These are phyloP conservation scores for Gymnoscelis rufifasciata DNA, from an alignment of 2,888 invertebrate species.

Conservation along the genomic window DNA sequence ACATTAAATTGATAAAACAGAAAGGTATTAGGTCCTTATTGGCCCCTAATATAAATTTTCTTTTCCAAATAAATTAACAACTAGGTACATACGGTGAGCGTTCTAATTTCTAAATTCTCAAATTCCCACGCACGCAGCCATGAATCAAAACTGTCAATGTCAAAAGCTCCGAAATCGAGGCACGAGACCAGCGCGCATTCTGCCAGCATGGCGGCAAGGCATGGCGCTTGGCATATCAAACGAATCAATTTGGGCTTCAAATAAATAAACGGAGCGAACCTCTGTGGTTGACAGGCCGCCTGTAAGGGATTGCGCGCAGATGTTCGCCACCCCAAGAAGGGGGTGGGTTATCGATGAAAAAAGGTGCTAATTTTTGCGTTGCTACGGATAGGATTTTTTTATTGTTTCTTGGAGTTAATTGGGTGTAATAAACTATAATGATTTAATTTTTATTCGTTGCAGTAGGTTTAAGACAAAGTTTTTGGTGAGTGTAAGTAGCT, in stretches of 20 bases:
- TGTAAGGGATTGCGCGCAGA: conserved; percentile 65
- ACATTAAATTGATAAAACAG: too few species aligned
- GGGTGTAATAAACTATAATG: too few species aligned
- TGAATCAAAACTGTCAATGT: conserved; percentile 15
- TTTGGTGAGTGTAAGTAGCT: too few species aligned
- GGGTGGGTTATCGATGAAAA: conserved; percentile 42
- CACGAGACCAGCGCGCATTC: conserved; percentile 8
- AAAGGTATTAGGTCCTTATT: too few species aligned
- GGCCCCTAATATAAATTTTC: too few species aligned
- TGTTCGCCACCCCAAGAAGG: conserved; percentile 39
- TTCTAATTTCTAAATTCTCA: background rate
- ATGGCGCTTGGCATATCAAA: conserved; percentile 46
- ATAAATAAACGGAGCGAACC: conserved; percentile 51
- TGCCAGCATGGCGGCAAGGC: conserved; percentile 11
- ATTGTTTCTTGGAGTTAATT: background rate
- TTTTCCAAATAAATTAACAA: too few species aligned
- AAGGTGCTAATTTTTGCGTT: conserved; percentile 28
- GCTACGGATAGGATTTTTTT: conserved; percentile 10
- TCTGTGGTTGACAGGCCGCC: conserved; percentile 66
- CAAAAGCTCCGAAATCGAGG: conserved; percentile 20
- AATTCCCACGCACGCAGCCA: conserved; percentile 1
- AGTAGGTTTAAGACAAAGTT: too few species aligned
- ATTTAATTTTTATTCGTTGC: background rate
- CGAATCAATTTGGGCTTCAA: conserved; percentile 66
- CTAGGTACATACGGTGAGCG: too few species aligned